Percentiles rank a stretch among this genome's conserved stretches.
Conservation (phyloP, 2,797 vertebrate genomes). For the Rhinoraja longicauda region DNA sequence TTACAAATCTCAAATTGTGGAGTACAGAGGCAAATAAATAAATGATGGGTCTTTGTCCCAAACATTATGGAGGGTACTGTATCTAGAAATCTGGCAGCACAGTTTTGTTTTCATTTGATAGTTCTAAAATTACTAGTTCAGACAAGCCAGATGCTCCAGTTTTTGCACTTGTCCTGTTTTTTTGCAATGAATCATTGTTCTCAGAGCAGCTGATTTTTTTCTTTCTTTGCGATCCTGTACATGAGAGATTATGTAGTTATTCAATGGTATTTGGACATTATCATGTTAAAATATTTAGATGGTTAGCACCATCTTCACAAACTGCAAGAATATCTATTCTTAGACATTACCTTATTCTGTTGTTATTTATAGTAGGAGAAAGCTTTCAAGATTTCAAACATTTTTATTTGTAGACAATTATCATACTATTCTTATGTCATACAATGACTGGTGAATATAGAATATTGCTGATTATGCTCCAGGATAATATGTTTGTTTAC, state of each 20-base stretch:
- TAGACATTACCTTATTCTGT: neutral
- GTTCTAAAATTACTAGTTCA: slow-evolving; percentile 28
- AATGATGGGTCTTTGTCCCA: too few species aligned
- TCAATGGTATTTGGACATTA: neutral
- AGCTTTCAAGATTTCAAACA: neutral
- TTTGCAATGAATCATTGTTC: neutral
- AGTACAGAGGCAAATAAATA: too few species aligned
- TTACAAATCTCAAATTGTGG: too few species aligned
- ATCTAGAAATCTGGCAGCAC: neutral
- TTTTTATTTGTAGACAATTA: neutral
- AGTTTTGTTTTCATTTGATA: slow-evolving; percentile 16
- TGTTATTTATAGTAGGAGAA: neutral
- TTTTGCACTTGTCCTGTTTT: slow-evolving; percentile 21
- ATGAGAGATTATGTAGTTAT: neutral
- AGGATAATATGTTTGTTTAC: slow-evolving; percentile 8
- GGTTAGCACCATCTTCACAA: neutral
- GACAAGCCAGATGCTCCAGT: slow-evolving; percentile 7
- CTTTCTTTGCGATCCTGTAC: neutral
- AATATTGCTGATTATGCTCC: neutral
- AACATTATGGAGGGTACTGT: too few species aligned
- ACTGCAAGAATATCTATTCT: neutral
- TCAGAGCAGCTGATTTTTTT: slow-evolving; percentile 2
- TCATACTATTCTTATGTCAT: neutral
- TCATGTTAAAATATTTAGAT: neutral
- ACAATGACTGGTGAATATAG: neutral